Evolutionary conservation across 1,140 invertebrate species (phyloP), one percentile per base, ranked within the genome.

Genomic region (Oscheius sp.): DNA sequence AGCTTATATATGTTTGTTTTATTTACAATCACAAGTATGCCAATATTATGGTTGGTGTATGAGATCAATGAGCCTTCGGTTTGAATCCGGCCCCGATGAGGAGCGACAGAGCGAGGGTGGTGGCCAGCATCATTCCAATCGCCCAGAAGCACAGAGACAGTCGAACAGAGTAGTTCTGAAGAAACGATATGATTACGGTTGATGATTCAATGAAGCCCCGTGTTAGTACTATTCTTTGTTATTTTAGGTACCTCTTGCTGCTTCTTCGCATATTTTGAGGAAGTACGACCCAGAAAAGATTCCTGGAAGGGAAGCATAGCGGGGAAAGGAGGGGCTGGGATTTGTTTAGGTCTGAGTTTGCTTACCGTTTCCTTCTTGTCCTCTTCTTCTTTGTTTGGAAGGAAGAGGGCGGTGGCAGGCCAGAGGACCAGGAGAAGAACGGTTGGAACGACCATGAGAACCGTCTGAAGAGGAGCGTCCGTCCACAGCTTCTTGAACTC

Each of bases 401-500:
- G 23, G 15, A 15, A 55, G 49, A 55, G 7, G 7, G 15, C 15
- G 7, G 49, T 55, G 23, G 28, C 15, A 55, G 49, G 49, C 49
- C 49, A 55, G 7, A 55, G 49, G 7, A 55, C 49, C 7, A 55
- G 7, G 49, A 55, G 49, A 55, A 55, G 49, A 26, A 55, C 49
- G 23, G 7, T 4, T 20, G 49, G 49, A 55, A 55, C 28, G 49
- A 55, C 49, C 49, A 55, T 23, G 15, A 55, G 23, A 26, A 55
- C 28, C 7, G 49, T 55, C 49, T 55, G 49, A 23, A 55, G 49
- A 23, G 23, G 15, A 13, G 49, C 7, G 28, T 55, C 49, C 7
- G 49, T 55, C 49, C 49, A 55, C 4, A 55, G 49, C 49, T 55
- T 55, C 23, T 55, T 55, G 49, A 55, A 55, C 28, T 55, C 49